Conservation (phyloP, 1,140 invertebrate species). For the Dicyema japonicum region DNA sequence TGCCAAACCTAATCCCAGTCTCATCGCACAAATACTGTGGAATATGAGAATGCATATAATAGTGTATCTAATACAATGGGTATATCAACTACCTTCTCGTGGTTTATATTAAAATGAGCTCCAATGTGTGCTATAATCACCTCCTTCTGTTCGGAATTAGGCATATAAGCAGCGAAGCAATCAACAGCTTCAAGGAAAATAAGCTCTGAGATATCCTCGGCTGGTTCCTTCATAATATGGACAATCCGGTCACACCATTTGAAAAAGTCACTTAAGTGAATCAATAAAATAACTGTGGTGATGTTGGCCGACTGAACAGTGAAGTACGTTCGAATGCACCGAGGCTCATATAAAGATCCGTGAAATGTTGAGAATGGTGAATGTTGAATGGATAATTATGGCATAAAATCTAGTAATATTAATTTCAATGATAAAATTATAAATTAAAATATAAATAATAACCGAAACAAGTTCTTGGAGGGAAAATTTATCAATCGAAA, state of each 20-base stretch:
- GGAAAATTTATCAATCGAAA: no score
- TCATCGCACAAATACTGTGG: background rate
- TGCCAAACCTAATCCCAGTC: background rate
- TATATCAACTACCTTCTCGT: conserved; percentile 26
- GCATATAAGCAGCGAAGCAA: conserved; percentile 44
- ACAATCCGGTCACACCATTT: conserved; percentile 51
- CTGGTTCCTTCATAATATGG: background rate
- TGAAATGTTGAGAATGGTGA: background rate
- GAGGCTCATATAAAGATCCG: background rate
- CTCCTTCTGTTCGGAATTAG: conserved; percentile 25
- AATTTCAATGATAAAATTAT: conserved; percentile 2
- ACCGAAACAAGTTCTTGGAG: no score
- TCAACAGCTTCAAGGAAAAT: conserved; percentile 60
- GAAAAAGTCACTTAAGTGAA: conserved; percentile 33
- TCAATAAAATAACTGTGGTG: background rate
- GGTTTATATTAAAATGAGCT: conserved; percentile 42
- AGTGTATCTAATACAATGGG: background rate
- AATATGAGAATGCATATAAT: background rate
- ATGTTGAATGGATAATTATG: conserved; percentile 1
- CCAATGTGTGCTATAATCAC: conserved; percentile 36
- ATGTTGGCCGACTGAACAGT: background rate
- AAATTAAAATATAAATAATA: no score
- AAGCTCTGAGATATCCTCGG: conserved; percentile 3
- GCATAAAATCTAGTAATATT: conserved; percentile 2
- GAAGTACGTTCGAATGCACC: background rate